These are phyloP conservation scores for Macrobrachium nipponense DNA, from an alignment of 1,140 invertebrate genomes.

Conservation along the genomic window DNA sequence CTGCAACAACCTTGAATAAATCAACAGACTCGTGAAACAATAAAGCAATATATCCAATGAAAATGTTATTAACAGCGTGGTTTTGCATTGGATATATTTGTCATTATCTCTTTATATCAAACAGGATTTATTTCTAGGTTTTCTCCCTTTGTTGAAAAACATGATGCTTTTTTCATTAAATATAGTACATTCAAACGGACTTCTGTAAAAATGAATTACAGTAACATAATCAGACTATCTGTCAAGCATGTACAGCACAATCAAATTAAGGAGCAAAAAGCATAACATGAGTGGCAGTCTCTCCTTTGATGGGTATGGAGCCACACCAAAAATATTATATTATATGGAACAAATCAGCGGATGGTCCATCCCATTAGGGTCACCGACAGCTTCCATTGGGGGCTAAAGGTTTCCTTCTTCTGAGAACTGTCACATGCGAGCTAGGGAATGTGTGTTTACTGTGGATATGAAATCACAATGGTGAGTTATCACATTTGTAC, in stretches of 20 bases:
- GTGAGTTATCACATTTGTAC: constrained; percentile 58
- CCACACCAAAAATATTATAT: neutral
- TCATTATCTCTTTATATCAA: no score
- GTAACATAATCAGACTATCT: constrained; percentile 4
- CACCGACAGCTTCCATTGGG: no score
- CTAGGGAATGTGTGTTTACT: constrained; percentile 56
- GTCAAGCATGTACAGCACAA: constrained; percentile 33
- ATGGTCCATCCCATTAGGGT: no score
- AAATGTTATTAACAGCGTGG: constrained; percentile 5
- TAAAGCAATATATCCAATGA: constrained; percentile 4
- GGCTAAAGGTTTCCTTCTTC: no score
- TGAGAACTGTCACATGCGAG: constrained; percentile 40
- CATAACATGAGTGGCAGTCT: constrained; percentile 33
- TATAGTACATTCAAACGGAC: constrained; percentile 26
- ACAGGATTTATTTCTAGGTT: no score
- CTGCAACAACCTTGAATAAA: constrained; percentile 6
- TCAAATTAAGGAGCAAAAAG: constrained; percentile 23
- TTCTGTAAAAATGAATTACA: constrained; percentile 22
- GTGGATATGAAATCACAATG: constrained; percentile 48
- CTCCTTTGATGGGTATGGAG: constrained; percentile 24
- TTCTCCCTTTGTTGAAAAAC: no score
- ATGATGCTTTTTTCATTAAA: constrained; percentile 13
- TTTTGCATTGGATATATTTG: no score
- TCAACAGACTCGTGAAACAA: constrained; percentile 18
- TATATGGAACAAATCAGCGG: neutral